Base-by-base conservation (phyloP, 2,888 invertebrate species). In the Galeopsomyia nigrocyanea region DNA sequence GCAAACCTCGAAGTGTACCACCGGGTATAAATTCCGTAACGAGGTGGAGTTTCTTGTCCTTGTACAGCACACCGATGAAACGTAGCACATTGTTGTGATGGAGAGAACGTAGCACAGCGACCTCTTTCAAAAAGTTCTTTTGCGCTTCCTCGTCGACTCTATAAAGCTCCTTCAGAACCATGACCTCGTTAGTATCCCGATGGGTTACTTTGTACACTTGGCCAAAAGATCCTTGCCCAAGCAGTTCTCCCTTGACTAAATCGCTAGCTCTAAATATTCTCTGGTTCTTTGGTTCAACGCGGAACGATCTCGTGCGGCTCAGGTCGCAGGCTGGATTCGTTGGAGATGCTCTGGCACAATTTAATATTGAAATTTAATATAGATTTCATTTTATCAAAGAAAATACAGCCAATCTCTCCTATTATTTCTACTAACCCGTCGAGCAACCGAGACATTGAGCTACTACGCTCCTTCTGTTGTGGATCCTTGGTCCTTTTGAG, bases 201-300 rank as follows among this genome's bases (percentile, higher is more conserved):
- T 97, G 97, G 0, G 96, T 97, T 69, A 97, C 96, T 88, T 95
- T 94, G 87, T 92, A 95, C 72, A 94, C 95, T 86, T 96, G 95
- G 1, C 98, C 98, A 87, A 97, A 98, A 88, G 97, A 98, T 0
- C 98, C 98, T 81, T 95, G 93, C 3, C 97, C 97, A 16, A 97
- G 87, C 6, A 97, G 89, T 84, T 97, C 96, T 50, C 97, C 97
- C 87, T 94, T 91, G 19, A 96, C 91, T 65, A 98, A 88, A 88
- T 98, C 98, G 22, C 93, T 92, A n/a, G 96, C 95, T 3, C 97
- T 90, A 87, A 98, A 98, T 73, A 97, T 95, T 68, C 94, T 89
- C 88, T 92, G 88, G 87, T 90, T 87, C 84, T 89, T 88, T 87
- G 92, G 87, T 81, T 93, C 92, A 6, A 92, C 91, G 55, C 95